Base-by-base conservation (phyloP, 2,888 invertebrate genomes). In the Coleophora flavipennella region DNA sequence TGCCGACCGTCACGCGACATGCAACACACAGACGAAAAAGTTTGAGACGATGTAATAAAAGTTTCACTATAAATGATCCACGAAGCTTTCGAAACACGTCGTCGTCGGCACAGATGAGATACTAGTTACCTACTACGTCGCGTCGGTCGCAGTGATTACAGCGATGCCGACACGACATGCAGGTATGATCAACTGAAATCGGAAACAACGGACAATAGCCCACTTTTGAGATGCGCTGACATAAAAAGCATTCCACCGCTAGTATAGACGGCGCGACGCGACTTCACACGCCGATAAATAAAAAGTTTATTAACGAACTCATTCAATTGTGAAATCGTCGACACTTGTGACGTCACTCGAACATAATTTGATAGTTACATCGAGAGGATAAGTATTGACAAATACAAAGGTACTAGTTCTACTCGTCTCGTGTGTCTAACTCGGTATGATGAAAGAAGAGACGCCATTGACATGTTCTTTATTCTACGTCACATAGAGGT, bases 321-420 rank as follows among this genome's bases (percentile, higher is more conserved):
- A 72, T 74, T 74, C 68, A 67, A 75, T 69, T 69, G 69, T 66
- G 59, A 65, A 72, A 70, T 64, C 66, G 66, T 61, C 58, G 62
- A 55, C 62, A 59, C 67, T 68, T 58, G 60, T 65, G 67, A 62
- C 65, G 66, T 73, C 73, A 71, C 20, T 20, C 6, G 20, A 20
- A 20, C 35, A 35, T 39, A 14, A 31, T 35, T 29, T 13, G 36
- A 33, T 32, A 20, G 20, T 20, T 20, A 20, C 20, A 20, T 20
- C 20, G 20, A 20, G 20, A 20, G 20, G 20, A 20, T 20, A 20
- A 20, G 3, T 20, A 20, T 20, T 20, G 20, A 20, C 20, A 20
- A 20, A 20, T 20, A 20, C 20, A 3, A 4, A 6, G 6, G 3
- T 20, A 20, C n/a, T n/a, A 20, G 20, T 6, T 4, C 3, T 20